Conservation (phyloP, 2,797 vertebrate species). For the Galago senegalensis region DNA sequence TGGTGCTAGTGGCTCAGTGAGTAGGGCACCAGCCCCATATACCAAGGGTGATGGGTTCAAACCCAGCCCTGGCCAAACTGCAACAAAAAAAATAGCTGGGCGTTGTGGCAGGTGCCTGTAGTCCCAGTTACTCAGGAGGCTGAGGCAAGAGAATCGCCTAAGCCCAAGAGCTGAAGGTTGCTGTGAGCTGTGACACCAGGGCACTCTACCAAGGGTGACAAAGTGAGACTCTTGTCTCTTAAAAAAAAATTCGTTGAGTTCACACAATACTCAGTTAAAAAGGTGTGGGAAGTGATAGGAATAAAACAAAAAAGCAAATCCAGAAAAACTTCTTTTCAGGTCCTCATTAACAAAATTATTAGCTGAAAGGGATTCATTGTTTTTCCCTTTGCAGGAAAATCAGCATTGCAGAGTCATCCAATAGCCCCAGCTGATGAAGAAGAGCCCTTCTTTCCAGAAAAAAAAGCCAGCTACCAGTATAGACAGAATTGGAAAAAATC, state of each 20-base stretch:
- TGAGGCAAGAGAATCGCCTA: too few relatives aligned
- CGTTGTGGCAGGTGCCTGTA: too few relatives aligned
- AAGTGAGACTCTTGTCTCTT: background rate
- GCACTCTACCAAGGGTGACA: background rate
- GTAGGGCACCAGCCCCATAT: too few relatives aligned
- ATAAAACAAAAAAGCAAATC: constrained; percentile 24
- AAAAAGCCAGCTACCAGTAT: background rate
- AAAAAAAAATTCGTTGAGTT: background rate
- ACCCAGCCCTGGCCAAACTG: too few relatives aligned
- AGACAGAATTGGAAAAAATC: background rate
- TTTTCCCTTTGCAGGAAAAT: constrained; percentile 45
- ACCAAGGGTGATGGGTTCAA: too few relatives aligned
- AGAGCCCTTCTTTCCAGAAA: constrained; percentile 2
- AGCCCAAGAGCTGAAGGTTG: background rate
- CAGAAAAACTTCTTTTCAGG: background rate
- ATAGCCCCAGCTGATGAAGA: background rate
- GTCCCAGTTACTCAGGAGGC: too few relatives aligned
- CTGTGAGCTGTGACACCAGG: background rate
- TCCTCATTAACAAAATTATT: constrained; percentile 20
- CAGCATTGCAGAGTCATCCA: background rate
- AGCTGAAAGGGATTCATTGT: background rate
- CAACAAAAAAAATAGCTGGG: too few relatives aligned
- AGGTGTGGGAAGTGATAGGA: background rate
- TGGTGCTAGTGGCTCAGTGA: too few relatives aligned
- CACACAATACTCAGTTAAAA: background rate